Conservation (phyloP, 1,140 invertebrate genomes). For the Drosophila nigromelanica region DNA sequence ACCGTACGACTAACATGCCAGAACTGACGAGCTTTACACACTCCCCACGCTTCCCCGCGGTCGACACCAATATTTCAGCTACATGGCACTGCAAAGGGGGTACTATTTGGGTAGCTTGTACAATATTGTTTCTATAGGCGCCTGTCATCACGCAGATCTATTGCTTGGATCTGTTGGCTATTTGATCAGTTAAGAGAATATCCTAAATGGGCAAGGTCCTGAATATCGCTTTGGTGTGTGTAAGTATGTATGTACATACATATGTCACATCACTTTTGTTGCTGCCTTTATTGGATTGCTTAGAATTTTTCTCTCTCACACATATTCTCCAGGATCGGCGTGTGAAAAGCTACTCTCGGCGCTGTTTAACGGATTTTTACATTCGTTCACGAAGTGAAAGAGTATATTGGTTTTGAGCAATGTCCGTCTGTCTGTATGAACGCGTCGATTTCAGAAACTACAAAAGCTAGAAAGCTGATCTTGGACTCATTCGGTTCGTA, state of each 20-base stretch:
- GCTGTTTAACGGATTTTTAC: slow-evolving; percentile 1
- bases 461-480: too few species aligned
- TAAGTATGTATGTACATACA: not conserved
- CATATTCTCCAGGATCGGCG: not conserved
- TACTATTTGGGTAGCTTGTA: slow-evolving; percentile 11
- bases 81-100: not conserved
- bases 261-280: too few species aligned
- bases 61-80: not conserved
- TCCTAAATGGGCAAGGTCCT: not conserved
- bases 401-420: too few species aligned
- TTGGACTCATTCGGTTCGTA: too few species aligned
- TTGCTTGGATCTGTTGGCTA: not conserved
- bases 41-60: not conserved
- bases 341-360: too few species aligned
- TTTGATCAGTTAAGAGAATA: not conserved
- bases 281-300: too few species aligned
- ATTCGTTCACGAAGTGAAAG: too few species aligned
- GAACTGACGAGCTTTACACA: slow-evolving; percentile 39
- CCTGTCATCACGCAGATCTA: not conserved
- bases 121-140: not conserved
- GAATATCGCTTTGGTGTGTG: not conserved
- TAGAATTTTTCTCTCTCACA: not conserved
- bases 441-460: too few species aligned
- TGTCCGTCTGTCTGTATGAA: too few species aligned
- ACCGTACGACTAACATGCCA: slow-evolving; percentile 18